Base-by-base conservation (phyloP, 2,888 invertebrate species). In the Elgonia sp. region DNA sequence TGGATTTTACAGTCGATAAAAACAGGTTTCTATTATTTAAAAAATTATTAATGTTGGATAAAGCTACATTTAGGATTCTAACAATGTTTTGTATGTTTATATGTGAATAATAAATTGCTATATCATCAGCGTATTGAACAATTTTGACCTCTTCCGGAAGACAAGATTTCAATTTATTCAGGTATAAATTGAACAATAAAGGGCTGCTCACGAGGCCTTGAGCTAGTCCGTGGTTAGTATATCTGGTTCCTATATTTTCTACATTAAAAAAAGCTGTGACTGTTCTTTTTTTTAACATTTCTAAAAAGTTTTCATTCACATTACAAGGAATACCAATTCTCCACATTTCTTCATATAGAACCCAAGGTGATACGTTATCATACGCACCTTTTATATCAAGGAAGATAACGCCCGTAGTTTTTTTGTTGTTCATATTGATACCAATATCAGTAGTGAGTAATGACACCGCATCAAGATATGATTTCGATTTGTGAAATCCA, bases 171-270 rank as follows among this genome's bases (percentile, higher is more conserved):
- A 63, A n/a, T 14, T 63, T 18, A 37, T 21, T 37, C 1, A 63
- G 9, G n/a, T 63, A 63, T 16, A 63, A 2, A 63, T 63, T 63
- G 39, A 63, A 63, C 29, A 63, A 39, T 39, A 63, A 1, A 39
- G 63, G 63, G n/a, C 39, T 63, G 3, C 37, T 12, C 2, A 63
- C 63, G 6, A 39, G 0, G 1, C 63, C 39, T 39, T 63, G 39
- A 8, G 63, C 39, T 14, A 39, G 9, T 1, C 63, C 63, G 39
- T 63, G 39, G 0, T 1, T 1, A 3, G 63, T n/a, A 12, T 9
- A 16, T 39, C 63, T 63, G 4, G 39, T 63, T 39, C 63, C 63
- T 3, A 53, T 6, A n/a, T 53, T 53, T 53, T 53, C 53, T n/a
- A 6, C 53, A 9, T 53, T n/a, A 2, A 8, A 16, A n/a, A 53